Percentiles rank a stretch among this genome's conserved stretches.
phyloP scores from a whole-genome alignment of 2,888 invertebrate species.

The Caenorhabditis sulstoni region DNA sequence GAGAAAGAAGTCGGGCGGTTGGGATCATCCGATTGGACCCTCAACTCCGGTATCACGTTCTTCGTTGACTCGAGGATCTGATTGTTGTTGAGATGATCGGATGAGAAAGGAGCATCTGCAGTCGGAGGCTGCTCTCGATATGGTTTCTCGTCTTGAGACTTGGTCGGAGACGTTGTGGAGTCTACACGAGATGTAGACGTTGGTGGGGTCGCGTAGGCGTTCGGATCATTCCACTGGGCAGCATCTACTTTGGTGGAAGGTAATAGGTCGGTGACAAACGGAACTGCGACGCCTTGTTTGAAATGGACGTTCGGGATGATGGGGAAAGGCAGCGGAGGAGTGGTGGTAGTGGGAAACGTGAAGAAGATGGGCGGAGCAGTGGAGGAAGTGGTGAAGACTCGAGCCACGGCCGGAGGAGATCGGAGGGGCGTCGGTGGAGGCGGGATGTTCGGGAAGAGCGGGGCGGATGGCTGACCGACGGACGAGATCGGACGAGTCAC shows the following conservation, averaged over 20 bases:
- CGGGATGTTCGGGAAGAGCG: slow-evolving; percentile 39
- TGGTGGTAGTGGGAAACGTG: slow-evolving; percentile 49
- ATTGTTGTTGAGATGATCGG: slow-evolving; percentile 40
- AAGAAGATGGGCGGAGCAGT: slow-evolving; percentile 27
- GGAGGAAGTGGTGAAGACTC: slow-evolving; percentile 42
- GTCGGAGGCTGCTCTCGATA: slow-evolving; percentile 60
- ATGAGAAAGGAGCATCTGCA: slow-evolving; percentile 58
- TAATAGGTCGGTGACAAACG: slow-evolving; percentile 40
- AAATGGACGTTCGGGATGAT: slow-evolving; percentile 59
- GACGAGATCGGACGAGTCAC: slow-evolving; percentile 52
- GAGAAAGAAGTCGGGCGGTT: slow-evolving; percentile 5
- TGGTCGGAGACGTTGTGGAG: slow-evolving; percentile 20
- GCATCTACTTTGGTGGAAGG: slow-evolving; percentile 55
- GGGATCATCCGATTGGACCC: slow-evolving; percentile 32
- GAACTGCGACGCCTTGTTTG: slow-evolving; percentile 59
- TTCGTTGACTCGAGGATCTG: slow-evolving; percentile 32
- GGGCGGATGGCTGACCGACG: slow-evolving; percentile 18
- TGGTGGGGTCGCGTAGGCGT: slow-evolving; percentile 53
- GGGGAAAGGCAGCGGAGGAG: slow-evolving; percentile 36
- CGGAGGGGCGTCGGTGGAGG: slow-evolving; percentile 25
- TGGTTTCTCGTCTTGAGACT: slow-evolving; percentile 14
- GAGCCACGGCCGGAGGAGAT: slow-evolving; percentile 41
- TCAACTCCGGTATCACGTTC: background rate
- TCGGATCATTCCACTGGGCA: slow-evolving; percentile 59
- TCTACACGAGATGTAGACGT: slow-evolving; percentile 12